A percentile compares a stretch with the other conserved stretches of the same genome.
Conservation (phyloP, 2,113 vertebrate genomes). For the Sceloporus tristichus region DNA sequence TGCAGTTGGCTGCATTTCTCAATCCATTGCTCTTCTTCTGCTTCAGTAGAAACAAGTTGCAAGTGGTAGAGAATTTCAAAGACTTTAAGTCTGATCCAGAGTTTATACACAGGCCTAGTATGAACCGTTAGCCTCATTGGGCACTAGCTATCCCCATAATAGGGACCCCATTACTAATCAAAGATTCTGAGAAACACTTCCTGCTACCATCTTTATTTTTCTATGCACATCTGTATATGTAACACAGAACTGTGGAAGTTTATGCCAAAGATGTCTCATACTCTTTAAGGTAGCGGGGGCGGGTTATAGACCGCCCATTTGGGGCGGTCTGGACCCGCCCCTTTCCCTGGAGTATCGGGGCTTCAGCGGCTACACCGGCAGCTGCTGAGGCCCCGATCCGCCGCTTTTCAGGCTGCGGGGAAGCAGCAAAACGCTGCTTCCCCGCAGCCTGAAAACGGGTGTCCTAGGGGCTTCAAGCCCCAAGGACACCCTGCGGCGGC, state of each 20-base stretch:
- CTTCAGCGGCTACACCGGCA: no score
- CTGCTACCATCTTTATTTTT: background rate
- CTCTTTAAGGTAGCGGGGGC: no score
- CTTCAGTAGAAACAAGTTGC: conserved; percentile 11
- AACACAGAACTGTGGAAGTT: background rate
- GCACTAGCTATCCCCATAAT: background rate
- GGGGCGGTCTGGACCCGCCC: no score
- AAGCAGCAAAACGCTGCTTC: no score
- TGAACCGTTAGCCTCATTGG: background rate
- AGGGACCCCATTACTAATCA: background rate
- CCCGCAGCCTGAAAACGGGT: no score
- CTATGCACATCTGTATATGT: background rate
- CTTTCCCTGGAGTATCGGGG: no score
- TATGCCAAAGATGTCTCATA: no score
- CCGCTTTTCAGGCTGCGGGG: no score
- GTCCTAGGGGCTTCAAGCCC: no score
- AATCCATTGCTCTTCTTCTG: conserved; percentile 20
- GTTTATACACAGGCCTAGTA: background rate
- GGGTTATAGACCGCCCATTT: no score
- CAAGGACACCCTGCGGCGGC: no score
- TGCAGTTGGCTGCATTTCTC: conserved; percentile 30
- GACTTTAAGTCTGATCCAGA: conserved; percentile 5
- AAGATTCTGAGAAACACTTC: background rate
- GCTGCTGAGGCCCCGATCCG: no score
- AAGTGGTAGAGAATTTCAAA: conserved; percentile 15